Percentiles rank a stretch among this genome's conserved stretches.
These are phyloP conservation scores for Protula sp. DNA, from an alignment of 2,888 invertebrate species.

Conservation along the genomic window DNA sequence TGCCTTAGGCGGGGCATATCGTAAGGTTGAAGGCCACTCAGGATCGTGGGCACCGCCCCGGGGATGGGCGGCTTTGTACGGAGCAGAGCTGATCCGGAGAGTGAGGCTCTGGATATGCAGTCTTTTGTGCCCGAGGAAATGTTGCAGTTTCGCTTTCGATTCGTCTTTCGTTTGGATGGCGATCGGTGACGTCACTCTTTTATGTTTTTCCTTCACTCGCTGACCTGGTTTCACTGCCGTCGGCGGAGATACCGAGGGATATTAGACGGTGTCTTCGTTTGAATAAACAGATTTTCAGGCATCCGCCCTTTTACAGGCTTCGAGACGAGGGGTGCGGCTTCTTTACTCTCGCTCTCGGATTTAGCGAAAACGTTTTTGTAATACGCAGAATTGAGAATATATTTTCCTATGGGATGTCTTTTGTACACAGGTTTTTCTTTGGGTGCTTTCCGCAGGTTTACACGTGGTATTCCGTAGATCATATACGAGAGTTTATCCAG, in stretches of 20 bases:
- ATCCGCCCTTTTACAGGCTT: background rate
- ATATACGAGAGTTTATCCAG: conserved; percentile 1
- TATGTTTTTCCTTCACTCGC: background rate
- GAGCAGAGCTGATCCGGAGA: too few species aligned
- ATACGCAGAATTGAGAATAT: background rate
- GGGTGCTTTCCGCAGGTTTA: background rate
- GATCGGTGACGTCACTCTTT: too few species aligned
- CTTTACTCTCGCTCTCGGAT: background rate
- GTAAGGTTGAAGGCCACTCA: background rate
- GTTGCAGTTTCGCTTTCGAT: too few species aligned
- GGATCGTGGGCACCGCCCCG: background rate
- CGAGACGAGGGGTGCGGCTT: background rate
- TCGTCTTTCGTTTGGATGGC: too few species aligned
- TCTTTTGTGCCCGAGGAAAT: too few species aligned
- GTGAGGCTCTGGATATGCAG: background rate
- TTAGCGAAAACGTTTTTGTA: too few species aligned
- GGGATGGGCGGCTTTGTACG: background rate
- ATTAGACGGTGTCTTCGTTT: background rate
- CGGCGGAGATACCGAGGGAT: background rate
- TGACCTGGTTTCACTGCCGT: background rate
- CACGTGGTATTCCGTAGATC: background rate
- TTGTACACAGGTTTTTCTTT: background rate
- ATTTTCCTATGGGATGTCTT: too few species aligned
- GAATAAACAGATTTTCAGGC: background rate
- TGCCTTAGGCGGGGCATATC: background rate